Evolutionary conservation across 2,113 vertebrate genomes (phyloP).

Genomic region (Percopsis transmontana): DNA sequence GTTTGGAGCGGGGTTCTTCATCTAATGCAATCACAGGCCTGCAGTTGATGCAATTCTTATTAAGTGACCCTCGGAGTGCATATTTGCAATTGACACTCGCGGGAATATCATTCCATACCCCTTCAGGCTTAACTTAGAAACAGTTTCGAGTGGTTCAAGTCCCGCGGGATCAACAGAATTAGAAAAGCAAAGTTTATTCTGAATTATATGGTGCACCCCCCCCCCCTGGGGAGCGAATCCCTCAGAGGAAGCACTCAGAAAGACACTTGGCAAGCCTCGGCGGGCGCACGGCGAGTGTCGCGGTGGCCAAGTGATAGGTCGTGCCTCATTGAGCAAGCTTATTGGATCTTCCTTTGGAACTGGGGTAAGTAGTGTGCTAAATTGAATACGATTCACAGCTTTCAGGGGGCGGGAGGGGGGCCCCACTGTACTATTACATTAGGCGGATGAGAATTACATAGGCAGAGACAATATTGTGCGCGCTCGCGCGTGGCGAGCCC

Average conservation of each 20-base stretch:
- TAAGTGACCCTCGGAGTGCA: too few relatives aligned
- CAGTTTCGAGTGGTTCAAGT: too few relatives aligned
- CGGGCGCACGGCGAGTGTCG: slow-evolving; percentile 55
- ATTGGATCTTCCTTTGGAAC: slow-evolving; percentile 73
- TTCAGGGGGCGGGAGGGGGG: slow-evolving; percentile 39
- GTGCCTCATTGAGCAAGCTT: slow-evolving; percentile 74
- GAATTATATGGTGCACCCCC: too few relatives aligned
- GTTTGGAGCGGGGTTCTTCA: too few relatives aligned
- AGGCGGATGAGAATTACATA: slow-evolving; percentile 58
- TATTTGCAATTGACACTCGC: too few relatives aligned
- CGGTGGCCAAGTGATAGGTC: slow-evolving; percentile 61
- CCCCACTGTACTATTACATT: slow-evolving; percentile 53
- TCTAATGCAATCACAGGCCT: too few relatives aligned
- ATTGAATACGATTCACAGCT: slow-evolving; percentile 67
- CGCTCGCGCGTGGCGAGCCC: slow-evolving; percentile 41
- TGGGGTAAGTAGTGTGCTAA: slow-evolving; percentile 70
- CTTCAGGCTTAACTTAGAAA: too few relatives aligned
- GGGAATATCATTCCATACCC: too few relatives aligned
- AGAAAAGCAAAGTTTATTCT: too few relatives aligned
- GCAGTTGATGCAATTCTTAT: too few relatives aligned
- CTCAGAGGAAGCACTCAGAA: neutral
- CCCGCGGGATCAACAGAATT: too few relatives aligned
- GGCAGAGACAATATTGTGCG: slow-evolving; percentile 61
- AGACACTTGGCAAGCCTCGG: slow-evolving; percentile 20
- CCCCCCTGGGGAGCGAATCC: too few relatives aligned